Evolutionary conservation across 2,797 vertebrate genomes (phyloP).

Genomic region (Danio jaintianensis): DNA sequence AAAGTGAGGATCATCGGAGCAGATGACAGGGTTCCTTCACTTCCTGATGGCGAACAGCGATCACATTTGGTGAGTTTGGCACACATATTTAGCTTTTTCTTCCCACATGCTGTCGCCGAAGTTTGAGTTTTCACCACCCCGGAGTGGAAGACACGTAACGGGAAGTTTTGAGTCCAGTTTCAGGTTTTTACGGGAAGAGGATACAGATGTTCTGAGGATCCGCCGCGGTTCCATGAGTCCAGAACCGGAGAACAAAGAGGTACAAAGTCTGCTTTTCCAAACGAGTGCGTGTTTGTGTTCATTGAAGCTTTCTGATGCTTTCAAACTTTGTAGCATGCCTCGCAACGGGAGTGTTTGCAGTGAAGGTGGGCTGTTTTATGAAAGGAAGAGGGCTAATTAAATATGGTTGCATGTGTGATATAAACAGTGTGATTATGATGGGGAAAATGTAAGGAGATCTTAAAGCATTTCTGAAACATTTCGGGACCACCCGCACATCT

Average conservation of each 20-base stretch:
- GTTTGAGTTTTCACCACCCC: conserved; percentile 14
- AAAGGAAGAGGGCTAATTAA: conserved; percentile 46
- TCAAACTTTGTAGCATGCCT: background rate
- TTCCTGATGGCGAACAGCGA: conserved; percentile 65
- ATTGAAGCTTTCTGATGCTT: background rate
- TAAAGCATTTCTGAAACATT: conserved; percentile 7
- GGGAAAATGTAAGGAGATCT: background rate
- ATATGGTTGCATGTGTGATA: conserved; percentile 49
- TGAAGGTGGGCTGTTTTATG: conserved; percentile 32
- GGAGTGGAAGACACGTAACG: conserved; percentile 54
- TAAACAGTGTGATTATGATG: conserved; percentile 6
- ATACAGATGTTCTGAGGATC: conserved; percentile 64
- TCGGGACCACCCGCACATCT: background rate
- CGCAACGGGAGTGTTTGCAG: conserved; percentile 20
- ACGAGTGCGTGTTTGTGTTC: background rate
- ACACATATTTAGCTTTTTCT: conserved; percentile 24
- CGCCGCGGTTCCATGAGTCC: conserved; percentile 36
- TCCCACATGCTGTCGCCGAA: background rate
- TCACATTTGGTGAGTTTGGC: conserved; percentile 65
- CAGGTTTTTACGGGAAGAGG: conserved; percentile 46
- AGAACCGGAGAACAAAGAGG: conserved; percentile 62
- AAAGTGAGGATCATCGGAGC: conserved; percentile 52
- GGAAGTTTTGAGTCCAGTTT: conserved; percentile 47
- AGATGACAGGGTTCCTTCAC: conserved; percentile 66
- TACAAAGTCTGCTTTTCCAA: conserved; percentile 48